Conservation (phyloP, 2,888 invertebrate genomes). For the Minunthozetes semirufus region DNA sequence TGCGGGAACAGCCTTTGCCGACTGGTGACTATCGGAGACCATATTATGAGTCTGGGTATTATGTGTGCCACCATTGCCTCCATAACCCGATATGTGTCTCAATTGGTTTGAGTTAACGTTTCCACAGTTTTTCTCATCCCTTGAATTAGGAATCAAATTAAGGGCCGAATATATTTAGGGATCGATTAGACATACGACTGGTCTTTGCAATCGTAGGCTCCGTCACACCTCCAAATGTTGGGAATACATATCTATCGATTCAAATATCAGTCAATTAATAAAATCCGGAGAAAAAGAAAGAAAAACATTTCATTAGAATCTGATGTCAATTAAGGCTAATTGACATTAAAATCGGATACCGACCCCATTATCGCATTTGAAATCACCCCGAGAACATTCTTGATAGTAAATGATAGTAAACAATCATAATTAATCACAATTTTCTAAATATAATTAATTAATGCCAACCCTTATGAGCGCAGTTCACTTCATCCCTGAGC, state of each 20-base stretch:
- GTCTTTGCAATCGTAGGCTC: slow-evolving; percentile 38
- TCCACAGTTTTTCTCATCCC: slow-evolving; percentile 32
- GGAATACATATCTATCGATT: slow-evolving; percentile 35
- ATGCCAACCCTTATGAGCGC: slow-evolving; percentile 36
- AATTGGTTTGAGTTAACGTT: slow-evolving; percentile 9
- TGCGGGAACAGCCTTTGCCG: background rate
- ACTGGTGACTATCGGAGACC: background rate
- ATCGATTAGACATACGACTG: slow-evolving; percentile 15
- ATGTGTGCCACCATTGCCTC: too few species aligned
- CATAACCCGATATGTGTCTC: background rate
- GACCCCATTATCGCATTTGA: slow-evolving; percentile 39
- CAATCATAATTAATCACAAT: background rate
- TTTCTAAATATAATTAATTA: background rate
- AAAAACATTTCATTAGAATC: background rate
- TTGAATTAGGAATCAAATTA: background rate
- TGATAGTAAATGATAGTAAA: background rate
- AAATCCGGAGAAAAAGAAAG: background rate
- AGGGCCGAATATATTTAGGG: background rate
- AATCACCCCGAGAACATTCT: slow-evolving; percentile 40
- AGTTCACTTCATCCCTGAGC: slow-evolving; percentile 38
- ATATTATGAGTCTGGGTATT: too few species aligned
- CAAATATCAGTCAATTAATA: background rate
- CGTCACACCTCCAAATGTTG: slow-evolving; percentile 38
- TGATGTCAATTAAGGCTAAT: background rate
- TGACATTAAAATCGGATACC: slow-evolving; percentile 11